Evolutionary conservation across 2,888 invertebrate genomes (phyloP).

Genomic region (Digitonthophagus gazella): DNA sequence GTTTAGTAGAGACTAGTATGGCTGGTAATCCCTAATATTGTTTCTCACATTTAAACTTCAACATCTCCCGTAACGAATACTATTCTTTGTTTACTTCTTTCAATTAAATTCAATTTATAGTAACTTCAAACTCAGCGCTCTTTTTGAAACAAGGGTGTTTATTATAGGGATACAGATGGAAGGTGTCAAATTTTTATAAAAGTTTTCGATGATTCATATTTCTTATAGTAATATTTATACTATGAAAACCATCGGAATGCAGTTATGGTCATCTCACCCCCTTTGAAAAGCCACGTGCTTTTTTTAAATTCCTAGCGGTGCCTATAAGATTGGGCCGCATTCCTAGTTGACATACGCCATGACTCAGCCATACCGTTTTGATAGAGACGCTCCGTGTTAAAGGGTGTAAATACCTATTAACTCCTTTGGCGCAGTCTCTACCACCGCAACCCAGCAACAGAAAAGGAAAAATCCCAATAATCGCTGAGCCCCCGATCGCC

Average conservation of each 20-base stretch:
- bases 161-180: no score
- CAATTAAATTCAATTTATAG: no score
- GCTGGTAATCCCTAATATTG: no score
- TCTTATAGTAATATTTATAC: neutral
- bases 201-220: no score
- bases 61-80: no score
- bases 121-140: no score
- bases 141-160: no score
- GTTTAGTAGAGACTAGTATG: no score
- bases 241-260: neutral
- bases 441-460: slow-evolving; percentile 35
- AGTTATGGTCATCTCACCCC: neutral
- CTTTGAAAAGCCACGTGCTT: slow-evolving; percentile 17
- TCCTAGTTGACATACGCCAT: slow-evolving; percentile 46
- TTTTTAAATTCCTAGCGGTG: slow-evolving; percentile 38
- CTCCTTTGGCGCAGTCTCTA: slow-evolving; percentile 32
- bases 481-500: slow-evolving; percentile 32
- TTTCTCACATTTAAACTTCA: no score
- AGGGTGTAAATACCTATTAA: slow-evolving; percentile 50
- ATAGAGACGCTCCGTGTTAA: slow-evolving; percentile 48
- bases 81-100: no score
- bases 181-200: no score
- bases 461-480: slow-evolving; percentile 29
- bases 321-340: slow-evolving; percentile 44
- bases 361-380: slow-evolving; percentile 42